These are phyloP conservation scores for Tolmerus cingulatus DNA, from an alignment of 2,888 invertebrate genomes.

Conservation along the genomic window DNA sequence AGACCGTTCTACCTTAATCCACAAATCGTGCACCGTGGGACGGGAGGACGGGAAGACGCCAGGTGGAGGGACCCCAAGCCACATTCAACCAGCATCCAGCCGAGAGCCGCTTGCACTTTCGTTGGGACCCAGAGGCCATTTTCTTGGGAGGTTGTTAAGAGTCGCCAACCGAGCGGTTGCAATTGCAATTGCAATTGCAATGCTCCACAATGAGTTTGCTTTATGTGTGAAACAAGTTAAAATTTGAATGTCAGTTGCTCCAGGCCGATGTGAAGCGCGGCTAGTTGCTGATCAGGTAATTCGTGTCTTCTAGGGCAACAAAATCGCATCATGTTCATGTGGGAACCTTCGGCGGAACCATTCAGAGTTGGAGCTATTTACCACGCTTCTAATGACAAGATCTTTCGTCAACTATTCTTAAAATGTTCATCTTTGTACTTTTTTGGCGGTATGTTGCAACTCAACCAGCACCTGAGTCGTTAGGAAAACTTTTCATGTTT, in stretches of 20 bases:
- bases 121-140: background rate
- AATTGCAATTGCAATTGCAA: background rate
- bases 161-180: background rate
- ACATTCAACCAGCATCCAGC: background rate
- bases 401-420: background rate
- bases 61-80: background rate
- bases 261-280: background rate
- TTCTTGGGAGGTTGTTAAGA: background rate
- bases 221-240: constrained; percentile 6
- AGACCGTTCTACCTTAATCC: background rate
- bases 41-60: too few species aligned
- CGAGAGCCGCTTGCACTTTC: background rate
- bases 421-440: background rate
- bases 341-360: background rate
- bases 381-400: background rate
- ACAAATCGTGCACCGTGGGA: background rate
- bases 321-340: background rate
- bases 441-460: background rate
- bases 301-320: background rate
- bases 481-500: background rate
- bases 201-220: background rate
- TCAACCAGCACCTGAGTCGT: background rate
- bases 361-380: background rate
- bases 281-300: background rate
- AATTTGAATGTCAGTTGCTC: constrained; percentile 36